These are phyloP conservation scores for Oncopodura yosiiana DNA, from an alignment of 1,140 invertebrate species.

Conservation along the genomic window DNA sequence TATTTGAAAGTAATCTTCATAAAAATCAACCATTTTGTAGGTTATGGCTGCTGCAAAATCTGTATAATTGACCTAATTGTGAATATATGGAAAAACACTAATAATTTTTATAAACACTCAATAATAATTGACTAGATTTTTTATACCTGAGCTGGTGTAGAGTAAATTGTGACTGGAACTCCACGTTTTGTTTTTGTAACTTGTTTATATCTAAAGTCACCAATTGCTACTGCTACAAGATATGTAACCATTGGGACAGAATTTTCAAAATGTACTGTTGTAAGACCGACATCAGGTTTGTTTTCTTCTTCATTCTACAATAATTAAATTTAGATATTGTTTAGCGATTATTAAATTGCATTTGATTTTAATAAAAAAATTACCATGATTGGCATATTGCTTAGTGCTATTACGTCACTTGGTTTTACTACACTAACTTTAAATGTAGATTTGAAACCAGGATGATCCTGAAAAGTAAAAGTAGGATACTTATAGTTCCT, in stretches of 20 bases:
- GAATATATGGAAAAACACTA: background rate
- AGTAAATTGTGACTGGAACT: conserved; percentile 57
- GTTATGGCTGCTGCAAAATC: conserved; percentile 68
- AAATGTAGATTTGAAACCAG: conserved; percentile 81
- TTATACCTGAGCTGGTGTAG: conserved; percentile 56
- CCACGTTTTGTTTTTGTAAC: conserved; percentile 48
- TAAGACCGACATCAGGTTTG: conserved; percentile 40
- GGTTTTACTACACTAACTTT: conserved; percentile 64
- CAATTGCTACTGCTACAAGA: conserved; percentile 78
- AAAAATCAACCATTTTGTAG: conserved; percentile 69
- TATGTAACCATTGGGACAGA: conserved; percentile 88
- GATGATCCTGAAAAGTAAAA: conserved; percentile 93
- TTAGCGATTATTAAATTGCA: background rate
- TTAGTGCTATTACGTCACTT: conserved; percentile 56
- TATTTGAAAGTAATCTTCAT: conserved; percentile 74
- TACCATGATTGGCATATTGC: conserved; percentile 58
- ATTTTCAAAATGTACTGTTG: conserved; percentile 59
- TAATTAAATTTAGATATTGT: background rate
- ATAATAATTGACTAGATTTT: background rate
- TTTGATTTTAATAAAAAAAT: background rate
- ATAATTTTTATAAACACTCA: background rate
- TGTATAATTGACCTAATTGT: conserved; percentile 47
- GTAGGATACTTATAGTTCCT: no score
- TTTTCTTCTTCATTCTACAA: conserved; percentile 40
- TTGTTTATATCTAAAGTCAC: conserved; percentile 62